These are phyloP conservation scores for Platichthys stellatus DNA, from an alignment of 2,113 vertebrate species.

Conservation along the genomic window DNA sequence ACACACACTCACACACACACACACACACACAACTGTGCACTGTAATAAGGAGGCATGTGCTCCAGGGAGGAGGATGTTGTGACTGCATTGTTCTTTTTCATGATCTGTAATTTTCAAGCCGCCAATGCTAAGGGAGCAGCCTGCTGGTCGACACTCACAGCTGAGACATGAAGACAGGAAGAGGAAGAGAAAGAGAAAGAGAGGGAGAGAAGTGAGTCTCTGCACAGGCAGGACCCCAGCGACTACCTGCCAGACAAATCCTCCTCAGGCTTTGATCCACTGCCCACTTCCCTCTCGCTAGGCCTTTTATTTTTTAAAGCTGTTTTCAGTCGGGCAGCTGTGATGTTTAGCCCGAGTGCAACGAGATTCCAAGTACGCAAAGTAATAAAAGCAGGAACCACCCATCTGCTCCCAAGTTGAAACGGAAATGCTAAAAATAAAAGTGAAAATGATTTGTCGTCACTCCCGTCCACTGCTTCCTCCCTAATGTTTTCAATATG, in stretches of 20 bases:
- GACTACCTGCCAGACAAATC: conserved; percentile 71
- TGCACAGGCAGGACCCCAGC: conserved; percentile 54
- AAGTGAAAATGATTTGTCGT: conserved; percentile 22
- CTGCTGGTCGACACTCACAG: conserved; percentile 20
- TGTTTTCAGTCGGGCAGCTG: conserved; percentile 66
- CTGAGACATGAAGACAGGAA: conserved; percentile 29
- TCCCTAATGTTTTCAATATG: conserved; percentile 48
- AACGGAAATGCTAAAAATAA: background rate
- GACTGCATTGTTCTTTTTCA: conserved; percentile 70
- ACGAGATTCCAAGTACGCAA: conserved; percentile 40
- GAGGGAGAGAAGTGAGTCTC: conserved; percentile 7
- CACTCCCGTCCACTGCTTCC: conserved; percentile 9
- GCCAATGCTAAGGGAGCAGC: conserved; percentile 77
- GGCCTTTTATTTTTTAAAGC: conserved; percentile 51
- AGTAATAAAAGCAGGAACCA: background rate
- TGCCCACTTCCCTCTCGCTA: conserved; percentile 64
- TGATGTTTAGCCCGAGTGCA: conserved; percentile 59
- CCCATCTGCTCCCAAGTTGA: conserved; percentile 3
- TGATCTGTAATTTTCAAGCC: conserved; percentile 86
- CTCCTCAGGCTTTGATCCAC: conserved; percentile 69
- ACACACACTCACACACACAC: background rate
- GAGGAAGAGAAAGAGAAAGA: conserved; percentile 14
- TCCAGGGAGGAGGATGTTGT: conserved; percentile 69
- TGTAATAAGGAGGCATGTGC: conserved; percentile 72
- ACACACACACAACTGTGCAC: conserved; percentile 6